These are phyloP conservation scores for Drosophila kanekoi DNA, from an alignment of 2,888 invertebrate species.

Conservation along the genomic window DNA sequence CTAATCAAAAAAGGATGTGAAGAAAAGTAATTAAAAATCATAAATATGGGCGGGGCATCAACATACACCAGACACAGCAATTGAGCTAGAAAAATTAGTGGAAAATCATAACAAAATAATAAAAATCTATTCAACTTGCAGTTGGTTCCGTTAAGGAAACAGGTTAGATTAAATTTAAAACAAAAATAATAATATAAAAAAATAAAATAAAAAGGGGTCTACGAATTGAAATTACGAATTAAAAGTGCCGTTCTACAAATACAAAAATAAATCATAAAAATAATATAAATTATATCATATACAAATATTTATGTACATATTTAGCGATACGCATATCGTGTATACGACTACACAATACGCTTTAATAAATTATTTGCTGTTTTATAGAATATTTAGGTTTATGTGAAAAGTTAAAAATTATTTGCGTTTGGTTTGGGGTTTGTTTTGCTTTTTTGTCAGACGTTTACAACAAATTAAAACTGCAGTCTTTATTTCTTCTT, in stretches of 20 bases:
- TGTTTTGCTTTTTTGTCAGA: slow-evolving; percentile 36
- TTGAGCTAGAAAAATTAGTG: slow-evolving; percentile 62
- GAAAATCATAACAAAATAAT: slow-evolving; percentile 39
- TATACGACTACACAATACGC: slow-evolving; percentile 59
- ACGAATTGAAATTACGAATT: slow-evolving; percentile 8
- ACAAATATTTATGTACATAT: slow-evolving; percentile 26
- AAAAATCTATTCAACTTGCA: slow-evolving; percentile 10
- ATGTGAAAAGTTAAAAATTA: slow-evolving; percentile 31
- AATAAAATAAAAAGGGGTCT: slow-evolving; percentile 1
- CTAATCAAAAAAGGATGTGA: slow-evolving; percentile 10
- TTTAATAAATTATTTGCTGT: slow-evolving; percentile 46
- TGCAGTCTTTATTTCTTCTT: slow-evolving; percentile 78
- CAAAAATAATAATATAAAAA: not conserved
- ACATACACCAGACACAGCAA: slow-evolving; percentile 75
- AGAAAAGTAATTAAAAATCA: slow-evolving; percentile 25
- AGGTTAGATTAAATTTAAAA: slow-evolving; percentile 55
- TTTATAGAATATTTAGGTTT: slow-evolving; percentile 39
- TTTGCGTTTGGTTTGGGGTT: slow-evolving; percentile 42
- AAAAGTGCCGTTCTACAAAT: slow-evolving; percentile 78
- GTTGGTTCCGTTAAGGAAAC: slow-evolving; percentile 45
- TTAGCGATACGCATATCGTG: slow-evolving; percentile 28
- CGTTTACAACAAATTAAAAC: slow-evolving; percentile 69
- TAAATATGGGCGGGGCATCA: slow-evolving; percentile 38
- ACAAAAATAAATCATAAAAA: slow-evolving; percentile 52
- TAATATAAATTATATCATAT: slow-evolving; percentile 32